phyloP scores from a whole-genome alignment of 2,888 invertebrate genomes.

The Macaria notata region DNA sequence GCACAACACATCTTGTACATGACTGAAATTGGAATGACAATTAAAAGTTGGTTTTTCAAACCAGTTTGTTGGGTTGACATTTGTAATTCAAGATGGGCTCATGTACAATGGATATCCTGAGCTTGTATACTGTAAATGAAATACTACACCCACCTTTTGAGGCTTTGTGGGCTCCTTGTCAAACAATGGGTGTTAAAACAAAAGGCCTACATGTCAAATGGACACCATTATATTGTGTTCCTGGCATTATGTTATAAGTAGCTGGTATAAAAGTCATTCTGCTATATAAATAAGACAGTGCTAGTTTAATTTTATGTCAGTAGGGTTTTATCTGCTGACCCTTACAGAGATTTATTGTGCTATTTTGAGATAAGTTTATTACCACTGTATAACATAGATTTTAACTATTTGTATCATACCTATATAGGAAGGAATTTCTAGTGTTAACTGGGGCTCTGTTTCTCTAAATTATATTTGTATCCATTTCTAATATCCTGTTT shows the following conservation, averaged over 20 bases:
- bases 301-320: conserved; percentile 32
- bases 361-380: too few relatives aligned
- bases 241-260: conserved; percentile 16
- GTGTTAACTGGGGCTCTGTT: too few relatives aligned
- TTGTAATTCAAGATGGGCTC: conserved; percentile 20
- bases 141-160: conserved; percentile 51
- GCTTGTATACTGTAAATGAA: conserved; percentile 39
- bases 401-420: too few relatives aligned
- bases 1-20: conserved; percentile 39
- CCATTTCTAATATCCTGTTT: too few relatives aligned
- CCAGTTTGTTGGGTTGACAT: conserved; percentile 47
- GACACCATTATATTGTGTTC: conserved; percentile 33
- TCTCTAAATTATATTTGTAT: too few relatives aligned
- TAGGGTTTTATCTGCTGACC: conserved; percentile 12
- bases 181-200: conserved; percentile 48
- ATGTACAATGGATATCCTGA: conserved; percentile 4
- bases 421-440: too few relatives aligned
- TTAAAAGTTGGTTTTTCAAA: conserved; percentile 48
- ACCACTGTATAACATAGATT: too few relatives aligned
- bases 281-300: conserved; percentile 45
- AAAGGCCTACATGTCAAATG: conserved; percentile 38
- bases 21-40: conserved; percentile 51
- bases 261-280: background rate
- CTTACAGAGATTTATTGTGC: too few relatives aligned
- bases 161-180: conserved; percentile 38